Percentiles rank a stretch among this genome's conserved stretches.
phyloP scores from a whole-genome alignment of 2,888 invertebrate genomes.

The Idaea aversata region DNA sequence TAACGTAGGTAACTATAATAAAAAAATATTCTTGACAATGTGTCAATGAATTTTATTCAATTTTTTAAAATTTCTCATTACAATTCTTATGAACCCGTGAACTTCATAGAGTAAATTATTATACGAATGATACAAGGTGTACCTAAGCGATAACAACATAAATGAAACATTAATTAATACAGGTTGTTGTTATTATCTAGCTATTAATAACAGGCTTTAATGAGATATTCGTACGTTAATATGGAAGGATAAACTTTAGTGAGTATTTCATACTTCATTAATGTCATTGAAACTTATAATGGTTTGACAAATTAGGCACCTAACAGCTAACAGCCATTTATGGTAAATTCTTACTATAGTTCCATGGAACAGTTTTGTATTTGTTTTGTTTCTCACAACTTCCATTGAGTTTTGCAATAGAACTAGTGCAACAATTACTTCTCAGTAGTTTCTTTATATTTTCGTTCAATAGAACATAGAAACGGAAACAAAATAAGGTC shows the following conservation, averaged over 20 bases:
- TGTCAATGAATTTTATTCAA: neutral
- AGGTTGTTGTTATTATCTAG: neutral
- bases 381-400: no score
- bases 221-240: neutral
- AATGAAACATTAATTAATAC: neutral
- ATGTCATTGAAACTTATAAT: neutral
- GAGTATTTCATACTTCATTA: neutral
- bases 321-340: no score
- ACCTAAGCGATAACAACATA: neutral
- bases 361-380: no score
- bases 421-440: no score
- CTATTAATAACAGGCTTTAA: neutral
- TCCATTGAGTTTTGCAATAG: no score
- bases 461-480: no score
- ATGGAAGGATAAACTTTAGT: neutral
- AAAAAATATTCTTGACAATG: no score
- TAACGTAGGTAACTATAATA: no score
- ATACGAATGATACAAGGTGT: neutral
- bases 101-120: neutral
- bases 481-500: no score
- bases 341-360: no score
- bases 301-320: neutral
- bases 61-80: neutral
- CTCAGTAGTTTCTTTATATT: no score
- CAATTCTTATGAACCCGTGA: neutral